Conservation (phyloP, 2,888 invertebrate genomes). For the Rugalucina vietnamica region DNA sequence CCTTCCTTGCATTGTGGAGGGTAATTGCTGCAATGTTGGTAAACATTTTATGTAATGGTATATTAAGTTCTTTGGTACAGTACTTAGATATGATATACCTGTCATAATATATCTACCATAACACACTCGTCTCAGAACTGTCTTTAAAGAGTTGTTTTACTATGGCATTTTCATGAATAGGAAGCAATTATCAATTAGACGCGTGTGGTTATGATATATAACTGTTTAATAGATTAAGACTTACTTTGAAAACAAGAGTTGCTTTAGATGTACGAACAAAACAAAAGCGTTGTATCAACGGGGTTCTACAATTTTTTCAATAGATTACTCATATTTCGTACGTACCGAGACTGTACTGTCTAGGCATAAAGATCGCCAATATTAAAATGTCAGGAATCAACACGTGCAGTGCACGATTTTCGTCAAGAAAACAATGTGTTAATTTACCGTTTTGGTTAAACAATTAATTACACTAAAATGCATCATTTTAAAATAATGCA, state of each 20-base stretch:
- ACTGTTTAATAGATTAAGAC: background rate
- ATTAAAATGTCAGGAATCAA: too few species aligned
- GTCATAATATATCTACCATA: slow-evolving; percentile 54
- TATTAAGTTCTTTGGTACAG: slow-evolving; percentile 55
- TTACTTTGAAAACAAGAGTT: background rate
- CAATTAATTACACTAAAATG: too few species aligned
- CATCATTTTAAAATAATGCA: too few species aligned
- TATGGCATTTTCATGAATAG: slow-evolving; percentile 19
- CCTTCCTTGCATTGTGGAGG: slow-evolving; percentile 12
- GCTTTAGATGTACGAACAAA: background rate
- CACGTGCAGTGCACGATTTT: too few species aligned
- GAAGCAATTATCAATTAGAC: slow-evolving; percentile 16
- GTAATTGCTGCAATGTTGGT: background rate
- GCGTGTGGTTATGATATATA: slow-evolving; percentile 6
- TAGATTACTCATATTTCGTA: background rate
- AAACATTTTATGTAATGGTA: slow-evolving; percentile 50
- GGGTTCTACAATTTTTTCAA: slow-evolving; percentile 10
- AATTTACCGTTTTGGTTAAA: too few species aligned
- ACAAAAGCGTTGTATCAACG: background rate
- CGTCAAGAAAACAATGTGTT: too few species aligned
- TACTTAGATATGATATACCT: slow-evolving; percentile 38
- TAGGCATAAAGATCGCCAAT: too few species aligned
- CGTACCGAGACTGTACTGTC: background rate
- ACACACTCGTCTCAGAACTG: slow-evolving; percentile 4
- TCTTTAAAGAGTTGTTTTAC: slow-evolving; percentile 36